A percentile compares a stretch with the other conserved stretches of the same genome.
Evolutionary conservation across 1,140 invertebrate genomes (phyloP).

Genomic region (Drosophila miranda): DNA sequence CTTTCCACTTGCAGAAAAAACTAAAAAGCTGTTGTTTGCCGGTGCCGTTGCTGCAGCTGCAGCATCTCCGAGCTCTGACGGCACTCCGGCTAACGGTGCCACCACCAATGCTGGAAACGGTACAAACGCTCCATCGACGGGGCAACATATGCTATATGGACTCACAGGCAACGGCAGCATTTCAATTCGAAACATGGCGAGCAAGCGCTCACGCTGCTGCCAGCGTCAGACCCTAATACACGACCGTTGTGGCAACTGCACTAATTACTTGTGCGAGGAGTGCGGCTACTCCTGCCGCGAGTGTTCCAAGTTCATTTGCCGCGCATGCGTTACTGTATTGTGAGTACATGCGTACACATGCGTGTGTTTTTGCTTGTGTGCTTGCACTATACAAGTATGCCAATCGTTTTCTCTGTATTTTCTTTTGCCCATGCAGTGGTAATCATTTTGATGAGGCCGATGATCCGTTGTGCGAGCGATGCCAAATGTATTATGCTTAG

Average conservation of each 20-base stretch:
- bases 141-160: conserved; percentile 24
- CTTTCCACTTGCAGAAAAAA: no score
- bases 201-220: conserved; percentile 54
- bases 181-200: conserved; percentile 39
- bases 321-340: conserved; percentile 70
- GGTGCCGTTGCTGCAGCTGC: neutral
- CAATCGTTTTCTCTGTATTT: neutral
- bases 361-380: neutral
- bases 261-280: conserved; percentile 63
- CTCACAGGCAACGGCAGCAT: conserved; percentile 54
- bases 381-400: no score
- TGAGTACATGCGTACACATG: conserved; percentile 59
- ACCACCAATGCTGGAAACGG: neutral
- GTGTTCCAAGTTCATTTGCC: conserved; percentile 63
- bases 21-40: no score
- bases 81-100: no score
- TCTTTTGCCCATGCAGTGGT: conserved; percentile 25
- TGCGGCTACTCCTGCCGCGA: conserved; percentile 72
- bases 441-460: conserved; percentile 36
- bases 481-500: conserved; percentile 56
- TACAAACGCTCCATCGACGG: conserved; percentile 13
- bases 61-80: neutral
- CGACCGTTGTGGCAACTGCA: conserved; percentile 58
- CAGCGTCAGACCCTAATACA: conserved; percentile 51
- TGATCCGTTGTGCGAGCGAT: conserved; percentile 54